Base-by-base conservation (phyloP, 2,113 vertebrate species). In the Sturnus vulgaris region DNA sequence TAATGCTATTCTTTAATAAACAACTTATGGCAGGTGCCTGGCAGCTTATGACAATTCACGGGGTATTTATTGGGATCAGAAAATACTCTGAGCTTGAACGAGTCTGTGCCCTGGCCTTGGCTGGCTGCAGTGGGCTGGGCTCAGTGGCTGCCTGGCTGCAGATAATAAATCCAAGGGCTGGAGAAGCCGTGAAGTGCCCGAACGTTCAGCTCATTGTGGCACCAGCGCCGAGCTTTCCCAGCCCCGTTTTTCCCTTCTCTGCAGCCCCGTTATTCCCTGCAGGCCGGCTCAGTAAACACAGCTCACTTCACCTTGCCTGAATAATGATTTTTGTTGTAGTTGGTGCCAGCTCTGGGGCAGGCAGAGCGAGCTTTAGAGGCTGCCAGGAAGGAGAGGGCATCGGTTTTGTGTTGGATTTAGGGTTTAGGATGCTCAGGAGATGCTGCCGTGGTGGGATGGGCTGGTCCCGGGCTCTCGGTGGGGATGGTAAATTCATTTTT, bases 81-180 rank as follows among this genome's bases (percentile, higher is more conserved):
- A 90, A 84, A 84, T 39, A 8, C 5, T 11, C 46, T 31, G 25
- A 12, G 69, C 42, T 78, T 78, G 83, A 83, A 60, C 86, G n/a
- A 79, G 65, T 47, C 73, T 81, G 77, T 81, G 37, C 0, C 80
- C 57, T 92, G 95, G 63, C 87, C 78, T 59, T 70, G 82, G 87
- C 75, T 90, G 1, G 28, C 78, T 82, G 79, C 47, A 14, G 73
- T 60, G 78, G 68, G 82, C 82, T 49, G 88, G 81, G 86, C 81
- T 94, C n/a, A n/a, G n/a, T n/a, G n/a, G n/a, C n/a, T n/a, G n/a
- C n/a, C 75, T 90, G 1, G 28, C 78, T 50, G 11, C 90, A 89
- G 93, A 89, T 93, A 83, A 89, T 95, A 95, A 93, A 93, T 96
- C 89, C 92, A 84, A 96, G 69, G 75, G 79, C 91, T 92, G 91